phyloP scores from a whole-genome alignment of 2,888 invertebrate genomes.

The Sphecodes monilicornis region DNA sequence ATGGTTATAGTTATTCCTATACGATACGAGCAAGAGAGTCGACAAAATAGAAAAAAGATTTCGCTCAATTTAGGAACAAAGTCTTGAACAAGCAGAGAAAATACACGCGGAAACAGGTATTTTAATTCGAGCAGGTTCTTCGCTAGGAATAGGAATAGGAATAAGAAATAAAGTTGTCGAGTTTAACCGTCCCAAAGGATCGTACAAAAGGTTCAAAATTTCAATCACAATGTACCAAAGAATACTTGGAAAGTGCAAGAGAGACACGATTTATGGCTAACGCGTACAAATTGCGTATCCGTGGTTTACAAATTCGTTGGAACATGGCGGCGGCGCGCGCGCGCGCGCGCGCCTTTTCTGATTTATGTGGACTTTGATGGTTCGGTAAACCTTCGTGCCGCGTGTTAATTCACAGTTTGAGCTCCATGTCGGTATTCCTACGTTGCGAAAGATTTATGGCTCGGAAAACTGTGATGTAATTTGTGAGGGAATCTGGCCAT shows the following conservation, averaged over 20 bases:
- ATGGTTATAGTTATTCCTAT: too few relatives aligned
- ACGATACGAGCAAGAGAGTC: too few relatives aligned
- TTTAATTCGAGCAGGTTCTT: background rate
- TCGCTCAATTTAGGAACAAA: background rate
- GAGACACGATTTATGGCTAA: background rate
- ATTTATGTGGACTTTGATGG: conserved; percentile 22
- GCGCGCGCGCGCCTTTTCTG: conserved; percentile 7
- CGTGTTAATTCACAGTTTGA: conserved; percentile 37
- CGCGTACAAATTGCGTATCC: conserved; percentile 7
- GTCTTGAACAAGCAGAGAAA: background rate
- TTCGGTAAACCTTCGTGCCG: conserved; percentile 13
- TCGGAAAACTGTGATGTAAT: conserved; percentile 13
- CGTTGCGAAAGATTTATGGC: conserved; percentile 41
- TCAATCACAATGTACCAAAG: background rate
- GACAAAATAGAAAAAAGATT: background rate
- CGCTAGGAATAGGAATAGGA: background rate
- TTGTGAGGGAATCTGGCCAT: background rate
- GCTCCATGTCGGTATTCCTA: conserved; percentile 13
- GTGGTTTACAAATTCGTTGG: background rate
- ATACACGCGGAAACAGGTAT: too few relatives aligned
- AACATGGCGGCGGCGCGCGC: background rate
- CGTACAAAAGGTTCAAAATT: background rate
- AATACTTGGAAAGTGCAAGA: background rate
- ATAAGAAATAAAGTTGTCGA: background rate
- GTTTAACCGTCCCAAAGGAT: background rate